Evolutionary conservation across 2,797 vertebrate genomes (phyloP).

Genomic region (Echiichthys vipera): DNA sequence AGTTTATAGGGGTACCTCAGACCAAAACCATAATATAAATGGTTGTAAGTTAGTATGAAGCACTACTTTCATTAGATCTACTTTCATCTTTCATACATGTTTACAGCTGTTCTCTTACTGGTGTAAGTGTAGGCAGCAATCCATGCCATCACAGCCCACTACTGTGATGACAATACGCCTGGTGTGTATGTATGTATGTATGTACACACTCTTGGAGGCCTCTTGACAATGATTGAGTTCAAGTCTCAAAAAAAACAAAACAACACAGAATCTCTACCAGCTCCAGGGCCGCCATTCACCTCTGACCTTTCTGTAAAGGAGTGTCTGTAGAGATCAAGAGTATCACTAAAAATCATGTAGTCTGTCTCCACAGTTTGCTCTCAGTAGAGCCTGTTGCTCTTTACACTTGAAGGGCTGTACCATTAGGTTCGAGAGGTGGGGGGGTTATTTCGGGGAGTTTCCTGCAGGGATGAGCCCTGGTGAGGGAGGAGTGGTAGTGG

Average conservation of each 20-base stretch:
- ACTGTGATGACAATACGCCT: neutral
- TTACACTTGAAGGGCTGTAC: constrained; percentile 65
- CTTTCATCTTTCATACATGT: too few species aligned
- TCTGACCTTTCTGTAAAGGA: constrained; percentile 35
- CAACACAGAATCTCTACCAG: neutral
- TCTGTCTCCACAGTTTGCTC: constrained; percentile 37
- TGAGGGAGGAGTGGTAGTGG: constrained; percentile 77
- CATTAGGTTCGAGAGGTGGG: constrained; percentile 36
- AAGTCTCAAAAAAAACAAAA: constrained; percentile 26
- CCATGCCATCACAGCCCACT: neutral
- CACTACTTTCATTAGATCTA: too few species aligned
- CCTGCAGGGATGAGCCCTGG: constrained; percentile 73
- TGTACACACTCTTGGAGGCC: neutral
- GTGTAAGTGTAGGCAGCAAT: constrained; percentile 3
- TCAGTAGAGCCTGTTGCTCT: constrained; percentile 63
- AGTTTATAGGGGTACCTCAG: too few species aligned
- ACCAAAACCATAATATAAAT: too few species aligned
- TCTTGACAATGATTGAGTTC: constrained; percentile 20
- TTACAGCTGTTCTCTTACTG: too few species aligned
- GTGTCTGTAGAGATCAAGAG: constrained; percentile 22
- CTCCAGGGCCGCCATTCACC: constrained; percentile 23
- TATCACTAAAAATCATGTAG: constrained; percentile 14
- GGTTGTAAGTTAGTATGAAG: too few species aligned
- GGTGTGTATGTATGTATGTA: constrained; percentile 24
- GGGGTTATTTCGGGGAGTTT: constrained; percentile 55